Evolutionary conservation across 2,888 invertebrate species (phyloP).

Genomic region (Drepanosiphum platanoidis): DNA sequence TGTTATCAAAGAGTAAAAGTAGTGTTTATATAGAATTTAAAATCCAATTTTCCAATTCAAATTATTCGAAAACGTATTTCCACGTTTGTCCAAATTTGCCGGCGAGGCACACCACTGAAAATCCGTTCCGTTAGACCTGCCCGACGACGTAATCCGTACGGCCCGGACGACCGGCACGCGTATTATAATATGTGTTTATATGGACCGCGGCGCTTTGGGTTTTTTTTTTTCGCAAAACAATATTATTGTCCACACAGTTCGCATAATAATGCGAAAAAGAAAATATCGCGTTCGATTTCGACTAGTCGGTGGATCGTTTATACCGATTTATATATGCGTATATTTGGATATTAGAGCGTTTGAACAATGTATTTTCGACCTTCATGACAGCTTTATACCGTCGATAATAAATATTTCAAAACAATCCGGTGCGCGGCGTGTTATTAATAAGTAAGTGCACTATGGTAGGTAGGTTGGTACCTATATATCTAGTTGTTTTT

Average conservation of each 20-base stretch:
- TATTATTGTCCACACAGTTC: no score
- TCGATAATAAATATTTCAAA: slow-evolving; percentile 35
- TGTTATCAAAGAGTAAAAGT: no score
- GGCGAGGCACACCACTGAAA: no score
- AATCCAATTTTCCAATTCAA: no score
- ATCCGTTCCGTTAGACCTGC: background rate
- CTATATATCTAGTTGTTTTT: background rate
- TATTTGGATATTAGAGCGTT: background rate
- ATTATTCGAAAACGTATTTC: no score
- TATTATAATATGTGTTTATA: no score
- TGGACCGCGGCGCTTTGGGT: no score
- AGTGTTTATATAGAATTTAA: no score
- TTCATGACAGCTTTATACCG: slow-evolving; percentile 4
- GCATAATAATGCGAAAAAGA: background rate
- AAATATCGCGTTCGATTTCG: background rate
- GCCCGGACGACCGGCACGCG: no score
- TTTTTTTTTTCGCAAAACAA: no score
- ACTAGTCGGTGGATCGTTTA: background rate
- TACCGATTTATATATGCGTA: background rate
- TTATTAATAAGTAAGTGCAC: slow-evolving; percentile 25
- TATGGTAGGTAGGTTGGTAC: slow-evolving; percentile 5
- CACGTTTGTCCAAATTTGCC: no score
- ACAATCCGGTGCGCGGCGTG: slow-evolving; percentile 13
- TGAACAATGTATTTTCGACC: slow-evolving; percentile 1
- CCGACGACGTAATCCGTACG: no score